Evolutionary conservation across 2,888 invertebrate species (phyloP).

Genomic region (Deilephila elpenor): DNA sequence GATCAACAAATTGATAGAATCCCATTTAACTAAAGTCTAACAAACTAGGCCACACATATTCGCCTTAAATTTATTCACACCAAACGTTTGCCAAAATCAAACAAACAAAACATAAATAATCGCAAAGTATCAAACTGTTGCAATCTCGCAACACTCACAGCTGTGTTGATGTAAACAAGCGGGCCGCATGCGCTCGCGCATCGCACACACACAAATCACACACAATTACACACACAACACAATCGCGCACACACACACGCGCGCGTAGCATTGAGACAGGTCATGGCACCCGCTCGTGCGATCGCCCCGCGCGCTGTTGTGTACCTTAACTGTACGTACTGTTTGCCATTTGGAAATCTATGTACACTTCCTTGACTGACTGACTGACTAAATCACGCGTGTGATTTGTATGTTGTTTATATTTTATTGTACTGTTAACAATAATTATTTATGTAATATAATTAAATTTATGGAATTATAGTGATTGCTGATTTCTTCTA

Average conservation of each 20-base stretch:
- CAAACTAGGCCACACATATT: background rate
- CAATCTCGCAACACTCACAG: slow-evolving; percentile 48
- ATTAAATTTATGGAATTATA: too few relatives aligned
- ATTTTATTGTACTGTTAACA: too few relatives aligned
- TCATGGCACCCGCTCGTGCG: slow-evolving; percentile 81
- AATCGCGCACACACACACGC: slow-evolving; percentile 45
- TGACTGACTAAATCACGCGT: background rate
- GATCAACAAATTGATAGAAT: too few relatives aligned
- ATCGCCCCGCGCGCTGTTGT: slow-evolving; percentile 33
- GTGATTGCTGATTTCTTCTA: too few relatives aligned
- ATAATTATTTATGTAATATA: too few relatives aligned
- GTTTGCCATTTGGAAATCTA: slow-evolving; percentile 15
- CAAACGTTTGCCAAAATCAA: background rate
- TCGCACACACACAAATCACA: slow-evolving; percentile 42
- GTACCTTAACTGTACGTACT: slow-evolving; percentile 20
- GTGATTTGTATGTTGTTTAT: background rate
- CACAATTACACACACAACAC: slow-evolving; percentile 40
- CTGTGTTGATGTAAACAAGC: slow-evolving; percentile 77
- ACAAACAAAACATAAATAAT: background rate
- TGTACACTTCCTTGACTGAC: slow-evolving; percentile 6
- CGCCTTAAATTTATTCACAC: background rate
- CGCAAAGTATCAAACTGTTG: slow-evolving; percentile 55
- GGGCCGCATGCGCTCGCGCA: slow-evolving; percentile 47
- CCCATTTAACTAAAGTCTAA: too few relatives aligned
- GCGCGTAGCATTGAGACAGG: slow-evolving; percentile 79